phyloP scores from a whole-genome alignment of 2,888 invertebrate genomes.

The Andrena haemorrhoa region DNA sequence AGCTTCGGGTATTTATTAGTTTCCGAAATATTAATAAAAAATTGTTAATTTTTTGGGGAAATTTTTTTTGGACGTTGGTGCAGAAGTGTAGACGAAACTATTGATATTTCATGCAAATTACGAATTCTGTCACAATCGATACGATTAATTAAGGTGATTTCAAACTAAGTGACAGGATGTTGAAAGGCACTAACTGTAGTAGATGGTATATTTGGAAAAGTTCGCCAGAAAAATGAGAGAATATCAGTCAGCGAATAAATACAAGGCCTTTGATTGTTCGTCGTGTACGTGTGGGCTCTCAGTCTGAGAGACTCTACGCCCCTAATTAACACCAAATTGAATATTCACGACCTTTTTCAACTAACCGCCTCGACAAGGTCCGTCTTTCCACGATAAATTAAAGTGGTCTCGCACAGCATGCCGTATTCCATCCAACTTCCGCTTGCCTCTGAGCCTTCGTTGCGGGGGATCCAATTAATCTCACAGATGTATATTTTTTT shows the following conservation, averaged over 20 bases:
- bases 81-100: neutral
- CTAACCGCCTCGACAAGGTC: constrained; percentile 32
- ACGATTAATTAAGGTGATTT: neutral
- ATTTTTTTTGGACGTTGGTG: too few relatives aligned
- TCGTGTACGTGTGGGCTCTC: constrained; percentile 27
- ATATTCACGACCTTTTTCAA: constrained; percentile 63
- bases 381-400: constrained; percentile 51
- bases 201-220: neutral
- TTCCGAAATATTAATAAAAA: too few relatives aligned
- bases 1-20: too few relatives aligned
- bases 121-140: neutral
- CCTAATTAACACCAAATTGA: constrained; percentile 56
- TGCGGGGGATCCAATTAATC: constrained; percentile 27
- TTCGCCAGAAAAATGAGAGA: neutral
- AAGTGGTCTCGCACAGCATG: constrained; percentile 40
- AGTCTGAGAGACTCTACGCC: constrained; percentile 25
- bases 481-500: neutral
- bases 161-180: neutral
- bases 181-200: neutral
- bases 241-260: neutral
- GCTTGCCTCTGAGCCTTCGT: neutral
- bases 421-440: constrained; percentile 26
- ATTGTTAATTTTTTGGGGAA: too few relatives aligned
- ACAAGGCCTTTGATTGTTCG: constrained; percentile 7
- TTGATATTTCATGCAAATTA: neutral